Percentiles rank a stretch among this genome's conserved stretches.
Conservation (phyloP, 35 echinoderm and acorn worm species). For the Stichopus chloronotus region DNA sequence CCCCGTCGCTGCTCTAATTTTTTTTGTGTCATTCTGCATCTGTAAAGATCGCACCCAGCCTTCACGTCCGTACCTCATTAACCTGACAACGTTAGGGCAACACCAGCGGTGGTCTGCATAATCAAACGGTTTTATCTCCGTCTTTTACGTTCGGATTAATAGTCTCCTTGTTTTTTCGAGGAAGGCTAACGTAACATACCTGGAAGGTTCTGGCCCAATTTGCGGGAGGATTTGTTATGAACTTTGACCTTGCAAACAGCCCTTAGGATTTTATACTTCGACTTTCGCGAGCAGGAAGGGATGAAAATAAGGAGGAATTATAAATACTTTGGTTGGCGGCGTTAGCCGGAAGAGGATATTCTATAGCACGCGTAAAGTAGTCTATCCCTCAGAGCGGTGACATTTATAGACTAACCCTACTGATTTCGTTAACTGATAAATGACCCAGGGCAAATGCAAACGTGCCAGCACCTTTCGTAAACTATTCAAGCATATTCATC, state of each 20-base stretch:
- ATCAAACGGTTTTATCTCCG: constrained; percentile 17
- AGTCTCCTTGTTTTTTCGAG: constrained; percentile 6
- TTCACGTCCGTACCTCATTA: constrained; percentile 48
- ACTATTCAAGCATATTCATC: neutral
- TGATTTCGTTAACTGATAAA: neutral
- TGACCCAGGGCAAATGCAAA: neutral
- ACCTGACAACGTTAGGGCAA: constrained; percentile 59
- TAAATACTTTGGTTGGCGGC: no score
- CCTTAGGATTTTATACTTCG: neutral
- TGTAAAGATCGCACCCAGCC: no score
- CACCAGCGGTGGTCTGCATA: constrained; percentile 46
- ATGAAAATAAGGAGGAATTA: neutral
- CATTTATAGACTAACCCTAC: neutral
- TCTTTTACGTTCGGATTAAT: constrained; percentile 31
- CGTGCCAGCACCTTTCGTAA: neutral
- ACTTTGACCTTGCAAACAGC: neutral
- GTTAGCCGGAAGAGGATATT: neutral
- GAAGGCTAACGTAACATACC: constrained; percentile 46
- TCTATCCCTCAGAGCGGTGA: neutral
- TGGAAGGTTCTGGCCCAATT: constrained; percentile 34
- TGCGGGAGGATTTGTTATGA: neutral
- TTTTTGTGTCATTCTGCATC: neutral
- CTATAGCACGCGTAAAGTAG: constrained; percentile 18
- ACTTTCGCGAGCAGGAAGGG: neutral
- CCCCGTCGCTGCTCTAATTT: constrained; percentile 39